Conservation (phyloP, 2,797 vertebrate genomes). For the Pseudomugil tenellus region DNA sequence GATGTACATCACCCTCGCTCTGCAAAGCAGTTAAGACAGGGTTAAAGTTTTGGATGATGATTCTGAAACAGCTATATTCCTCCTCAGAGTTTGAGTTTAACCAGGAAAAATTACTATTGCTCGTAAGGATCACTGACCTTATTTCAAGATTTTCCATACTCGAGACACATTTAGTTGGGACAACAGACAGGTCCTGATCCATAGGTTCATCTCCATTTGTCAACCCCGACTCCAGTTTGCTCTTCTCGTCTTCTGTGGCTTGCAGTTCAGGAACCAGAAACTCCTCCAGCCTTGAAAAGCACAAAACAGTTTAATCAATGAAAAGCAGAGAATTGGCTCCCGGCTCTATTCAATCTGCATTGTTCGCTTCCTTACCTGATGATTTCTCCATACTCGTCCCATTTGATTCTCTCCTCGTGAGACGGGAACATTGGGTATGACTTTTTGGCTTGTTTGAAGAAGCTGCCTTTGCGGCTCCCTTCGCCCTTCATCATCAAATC, state of each 20-base stretch:
- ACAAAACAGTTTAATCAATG: background rate
- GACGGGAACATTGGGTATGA: slow-evolving; percentile 98
- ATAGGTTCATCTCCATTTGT: slow-evolving; percentile 97
- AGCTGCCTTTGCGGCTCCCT: slow-evolving; percentile 94
- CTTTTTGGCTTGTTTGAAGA: slow-evolving; percentile 99
- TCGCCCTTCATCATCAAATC: slow-evolving; percentile 99
- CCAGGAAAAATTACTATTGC: background rate
- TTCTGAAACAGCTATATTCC: background rate
- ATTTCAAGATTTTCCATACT: slow-evolving; percentile 94
- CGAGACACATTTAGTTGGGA: slow-evolving; percentile 96
- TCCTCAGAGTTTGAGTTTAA: too few relatives aligned
- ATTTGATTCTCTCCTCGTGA: slow-evolving; percentile 97
- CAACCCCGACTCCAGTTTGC: slow-evolving; percentile 92
- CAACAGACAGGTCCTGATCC: slow-evolving; percentile 97
- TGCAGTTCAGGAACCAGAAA: slow-evolving; percentile 98
- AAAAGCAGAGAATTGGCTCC: background rate
- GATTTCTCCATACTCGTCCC: slow-evolving; percentile 99
- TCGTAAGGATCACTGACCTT: slow-evolving; percentile 83
- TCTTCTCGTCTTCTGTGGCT: slow-evolving; percentile 98
- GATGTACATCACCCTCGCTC: slow-evolving; percentile 94
- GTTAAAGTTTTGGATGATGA: background rate
- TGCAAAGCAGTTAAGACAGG: slow-evolving; percentile 51
- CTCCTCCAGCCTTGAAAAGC: slow-evolving; percentile 89
- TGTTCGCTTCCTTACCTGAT: slow-evolving; percentile 86
- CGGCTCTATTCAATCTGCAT: background rate